These are phyloP conservation scores for Nomada goodeniana DNA, from an alignment of 2,888 invertebrate genomes.

Conservation along the genomic window DNA sequence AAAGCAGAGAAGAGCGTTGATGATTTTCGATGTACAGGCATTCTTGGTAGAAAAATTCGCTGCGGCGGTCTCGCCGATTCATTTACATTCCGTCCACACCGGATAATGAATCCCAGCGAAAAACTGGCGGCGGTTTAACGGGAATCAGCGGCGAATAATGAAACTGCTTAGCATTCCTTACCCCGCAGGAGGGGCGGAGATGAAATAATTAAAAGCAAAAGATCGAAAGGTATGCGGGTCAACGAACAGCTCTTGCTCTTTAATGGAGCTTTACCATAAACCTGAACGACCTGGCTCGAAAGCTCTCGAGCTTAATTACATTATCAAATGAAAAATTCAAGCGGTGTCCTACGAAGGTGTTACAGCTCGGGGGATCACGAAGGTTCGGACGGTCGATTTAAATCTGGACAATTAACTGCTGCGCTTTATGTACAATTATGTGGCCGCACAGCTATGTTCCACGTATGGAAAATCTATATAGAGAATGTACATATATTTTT, in stretches of 20 bases:
- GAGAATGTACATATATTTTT: neutral
- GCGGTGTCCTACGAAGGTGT: neutral
- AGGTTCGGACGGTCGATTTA: neutral
- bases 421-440: neutral
- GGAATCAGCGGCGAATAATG: constrained; percentile 83
- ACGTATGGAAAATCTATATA: neutral
- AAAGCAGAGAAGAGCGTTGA: too few species aligned
- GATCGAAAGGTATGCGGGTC: constrained; percentile 68
- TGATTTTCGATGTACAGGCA: constrained; percentile 32
- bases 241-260: constrained; percentile 64
- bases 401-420: neutral
- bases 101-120: constrained; percentile 83
- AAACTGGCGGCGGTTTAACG: constrained; percentile 82
- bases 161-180: constrained; percentile 83
- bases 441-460: neutral
- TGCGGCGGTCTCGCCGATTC: constrained; percentile 74
- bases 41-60: constrained; percentile 72
- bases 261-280: constrained; percentile 61
- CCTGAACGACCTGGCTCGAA: constrained; percentile 42
- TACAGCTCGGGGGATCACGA: neutral
- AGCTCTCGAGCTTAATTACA: constrained; percentile 48
- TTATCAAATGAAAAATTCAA: constrained; percentile 44
- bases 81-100: constrained; percentile 82
- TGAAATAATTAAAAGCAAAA: constrained; percentile 81
- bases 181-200: constrained; percentile 74